Base-by-base conservation (phyloP, 92 coral and sea anemone genomes). In the Chrysogorgia sp. region DNA sequence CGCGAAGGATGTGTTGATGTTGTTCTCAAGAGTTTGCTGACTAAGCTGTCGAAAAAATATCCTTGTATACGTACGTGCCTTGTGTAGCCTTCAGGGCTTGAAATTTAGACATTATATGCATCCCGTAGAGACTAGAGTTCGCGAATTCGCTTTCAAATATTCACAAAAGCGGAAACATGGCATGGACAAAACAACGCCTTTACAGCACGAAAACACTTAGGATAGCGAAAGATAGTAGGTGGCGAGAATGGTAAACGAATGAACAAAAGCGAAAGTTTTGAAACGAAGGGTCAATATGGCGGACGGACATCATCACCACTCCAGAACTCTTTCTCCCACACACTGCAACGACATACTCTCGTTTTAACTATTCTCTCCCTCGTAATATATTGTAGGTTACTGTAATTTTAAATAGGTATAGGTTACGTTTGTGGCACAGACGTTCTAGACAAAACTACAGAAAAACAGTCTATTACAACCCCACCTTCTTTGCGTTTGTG, bases 401-500 rank as follows among this genome's bases (percentile, higher is more conserved):
- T 15, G 15, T 15, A n/a, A 12, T 47, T 47, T 6, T 7, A 2
- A 47, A 12, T 47, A 47, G n/a, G 15, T 2, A 47, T 2, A 47
- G 17, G n/a, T 47, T 47, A 15, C 7, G 14, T 47, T 47, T 15
- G 53, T 6, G 53, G 7, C n/a, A 7, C 2, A 47, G 58, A 15
- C 32, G 35, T 7, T 52, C 40, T 40, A 34, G 49, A 72, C 33
- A 72, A 24, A 72, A 52, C 65, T 72, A 53, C 79, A 52, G 79
- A 32, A 53, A n/a, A 72, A 72, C 79, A 72, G 79, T 71, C 19
- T 6, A 61, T 29, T 17, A 71, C 10, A 57, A 72, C 79, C 79
- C 79, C 79, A 72, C 79, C 79, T 72, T 72, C 59, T 72, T 72
- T 34, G 52, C 58, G 58, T 31, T 72, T 29, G 79, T 72, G 88